Evolutionary conservation across 2,113 vertebrate genomes (phyloP), one percentile per base, ranked within the genome.

Genomic region (Smithornis capensis): DNA sequence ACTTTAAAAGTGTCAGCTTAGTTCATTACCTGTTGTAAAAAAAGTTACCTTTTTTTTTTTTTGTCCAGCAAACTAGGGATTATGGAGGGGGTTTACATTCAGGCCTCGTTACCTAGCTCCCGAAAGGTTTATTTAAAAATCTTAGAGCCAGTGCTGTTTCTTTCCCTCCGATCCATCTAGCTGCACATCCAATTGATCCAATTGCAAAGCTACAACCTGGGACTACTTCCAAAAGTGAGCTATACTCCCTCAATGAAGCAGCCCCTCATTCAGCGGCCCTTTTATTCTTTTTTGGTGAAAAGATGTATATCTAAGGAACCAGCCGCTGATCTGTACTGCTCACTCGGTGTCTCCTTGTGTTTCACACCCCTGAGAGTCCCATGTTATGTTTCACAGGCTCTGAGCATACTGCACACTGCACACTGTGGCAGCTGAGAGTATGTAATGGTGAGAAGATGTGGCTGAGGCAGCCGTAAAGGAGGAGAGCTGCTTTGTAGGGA

Each of bases 201-300:
- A 90, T 90, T 1, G 0, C 71, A 90, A 78, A 86, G 19, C 79
- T 93, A 68, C 76, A 81, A 87, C 69, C 83, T 75, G 79, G 92
- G 75, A 79, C n/a, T 59, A 11, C 69, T 93, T 95, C 93, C 85
- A 96, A 50, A 62, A 74, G 78, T 11, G 5, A 85, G 31, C 44
- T 89, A 28, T 59, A 49, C 60, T 95, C 64, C 50, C 82, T 70
- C 38, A 44, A 45, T 50, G 79, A 91, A 86, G 47, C 85, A 91
- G n/a, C 16, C 57, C 81, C 40, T 76, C 87, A 73, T 89, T 95
- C 83, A 92, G 28, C 55, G 77, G 47, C 82, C 56, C 25, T 71
- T 78, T 81, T 93, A 49, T 74, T 90, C 68, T 55, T 69, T 92
- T 78, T 65, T 92, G 67, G 74, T 92, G 79, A 87, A 89, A 90